Evolutionary conservation across 2,888 invertebrate genomes (phyloP), one percentile per base, ranked within the genome.

Genomic region (Notocelia uddmanniana): DNA sequence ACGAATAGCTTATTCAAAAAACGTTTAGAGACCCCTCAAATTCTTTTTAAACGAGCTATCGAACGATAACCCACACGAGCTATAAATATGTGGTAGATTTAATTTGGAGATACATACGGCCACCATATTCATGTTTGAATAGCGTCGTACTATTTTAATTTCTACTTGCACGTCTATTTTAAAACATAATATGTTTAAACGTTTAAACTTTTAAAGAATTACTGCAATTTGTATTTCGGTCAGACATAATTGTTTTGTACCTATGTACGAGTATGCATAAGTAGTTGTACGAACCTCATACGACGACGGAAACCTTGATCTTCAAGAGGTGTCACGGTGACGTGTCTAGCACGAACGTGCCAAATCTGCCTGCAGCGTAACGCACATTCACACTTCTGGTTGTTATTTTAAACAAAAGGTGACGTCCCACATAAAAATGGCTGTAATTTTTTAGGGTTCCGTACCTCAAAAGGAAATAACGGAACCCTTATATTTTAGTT

Each of bases 371-470:
- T 37, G 34, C 60, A 19, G 68, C 68, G 72, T 50, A 67, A 57
- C 37, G 57, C 57, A 50, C 72, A 72, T 62, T 62, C 48, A 62
- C 41, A 45, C 26, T 31, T 31, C 52, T 60, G 13, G 19, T 72
- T 67, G 60, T 60, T 70, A 54, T 60, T 60, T 26, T 60, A 50
- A 71, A 71, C 72, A 67, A 72, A 72, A 60, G 68, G 34, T 57
- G 66, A 66, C 67, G 67, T 10, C 18, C 21, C 19, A 31, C 31
- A 52, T 34, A 23, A 63, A 50, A 26, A 19, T 31, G 31, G 34
- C 34, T n/a, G 52, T 8, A 50, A 34, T 63, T 52, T 62, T 21
- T n/a, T n/a, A n/a, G n/a, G n/a, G n/a, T n/a, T n/a, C n/a, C n/a
- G n/a, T n/a, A n/a, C n/a, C n/a, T n/a, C n/a, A n/a, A n/a, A n/a